A percentile compares a stretch with the other conserved stretches of the same genome.
These are phyloP conservation scores for Channa argus DNA, from an alignment of 2,113 vertebrate species.

Conservation along the genomic window DNA sequence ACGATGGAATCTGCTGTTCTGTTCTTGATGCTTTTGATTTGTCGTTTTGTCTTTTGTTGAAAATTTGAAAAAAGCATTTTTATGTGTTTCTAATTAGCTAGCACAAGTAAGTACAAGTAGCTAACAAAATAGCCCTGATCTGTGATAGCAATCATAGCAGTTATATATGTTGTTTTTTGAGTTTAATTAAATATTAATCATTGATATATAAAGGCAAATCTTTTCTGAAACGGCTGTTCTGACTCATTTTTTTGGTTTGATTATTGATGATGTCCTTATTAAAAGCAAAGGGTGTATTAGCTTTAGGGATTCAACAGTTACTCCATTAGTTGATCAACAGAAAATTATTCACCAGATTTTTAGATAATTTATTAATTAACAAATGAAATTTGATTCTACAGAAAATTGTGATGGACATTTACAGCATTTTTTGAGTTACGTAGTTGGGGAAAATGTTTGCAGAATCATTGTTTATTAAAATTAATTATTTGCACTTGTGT, in stretches of 20 bases:
- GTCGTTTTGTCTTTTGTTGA: slow-evolving; percentile 15
- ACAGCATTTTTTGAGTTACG: too few species aligned
- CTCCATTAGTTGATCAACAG: not conserved
- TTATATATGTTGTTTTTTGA: not conserved
- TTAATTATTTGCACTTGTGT: too few species aligned
- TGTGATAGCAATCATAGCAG: too few species aligned
- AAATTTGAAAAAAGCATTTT: not conserved
- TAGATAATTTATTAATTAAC: too few species aligned
- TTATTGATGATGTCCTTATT: not conserved
- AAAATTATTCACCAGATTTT: not conserved
- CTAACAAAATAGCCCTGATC: too few species aligned
- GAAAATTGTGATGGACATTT: too few species aligned
- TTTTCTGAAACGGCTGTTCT: slow-evolving; percentile 17
- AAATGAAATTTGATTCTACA: too few species aligned
- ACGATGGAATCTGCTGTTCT: slow-evolving; percentile 13
- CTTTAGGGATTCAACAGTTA: too few species aligned
- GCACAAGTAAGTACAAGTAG: too few species aligned
- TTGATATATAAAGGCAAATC: slow-evolving; percentile 48
- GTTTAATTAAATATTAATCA: slow-evolving; percentile 8
- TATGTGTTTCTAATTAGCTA: not conserved
- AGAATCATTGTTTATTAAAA: too few species aligned
- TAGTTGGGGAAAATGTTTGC: too few species aligned
- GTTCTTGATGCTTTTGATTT: slow-evolving; percentile 32
- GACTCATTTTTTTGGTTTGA: not conserved
- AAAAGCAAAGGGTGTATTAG: not conserved